A percentile compares a stretch with the other conserved stretches of the same genome.
Evolutionary conservation across 2,888 invertebrate genomes (phyloP).

Genomic region (Cordilura impudica): DNA sequence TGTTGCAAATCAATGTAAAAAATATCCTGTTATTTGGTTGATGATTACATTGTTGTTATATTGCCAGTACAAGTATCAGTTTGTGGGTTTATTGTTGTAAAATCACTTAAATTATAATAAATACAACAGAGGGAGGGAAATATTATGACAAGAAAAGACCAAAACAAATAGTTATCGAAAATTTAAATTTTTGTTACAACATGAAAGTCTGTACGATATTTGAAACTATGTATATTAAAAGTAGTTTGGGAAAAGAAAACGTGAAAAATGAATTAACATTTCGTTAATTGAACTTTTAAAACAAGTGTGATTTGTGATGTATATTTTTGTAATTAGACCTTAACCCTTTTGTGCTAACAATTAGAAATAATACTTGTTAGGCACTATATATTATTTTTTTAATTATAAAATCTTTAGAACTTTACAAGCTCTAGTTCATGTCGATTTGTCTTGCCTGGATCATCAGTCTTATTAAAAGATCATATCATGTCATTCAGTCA

Average conservation of each 20-base stretch:
- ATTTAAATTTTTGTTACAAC: not conserved
- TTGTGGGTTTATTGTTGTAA: not conserved
- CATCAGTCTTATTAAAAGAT: slow-evolving; percentile 49
- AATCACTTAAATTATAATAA: not conserved
- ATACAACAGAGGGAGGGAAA: not conserved
- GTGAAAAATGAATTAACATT: not conserved
- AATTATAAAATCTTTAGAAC: no score
- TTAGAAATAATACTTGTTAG: no score
- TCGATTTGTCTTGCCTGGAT: slow-evolving; percentile 34
- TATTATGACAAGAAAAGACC: no score
- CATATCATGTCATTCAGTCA: slow-evolving; percentile 16
- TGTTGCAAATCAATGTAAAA: slow-evolving; percentile 10
- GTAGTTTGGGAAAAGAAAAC: not conserved
- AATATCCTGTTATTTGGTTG: slow-evolving; percentile 3
- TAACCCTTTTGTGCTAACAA: no score
- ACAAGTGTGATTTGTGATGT: not conserved
- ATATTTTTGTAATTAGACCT: no score
- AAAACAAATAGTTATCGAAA: not conserved
- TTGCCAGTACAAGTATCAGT: not conserved
- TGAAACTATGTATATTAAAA: not conserved
- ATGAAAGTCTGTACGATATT: no score
- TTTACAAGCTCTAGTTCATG: no score
- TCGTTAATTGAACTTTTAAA: not conserved
- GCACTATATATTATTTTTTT: no score
- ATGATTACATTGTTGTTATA: not conserved